Conservation (phyloP, 2,797 vertebrate species). For the Scomberomorus guttatus region DNA sequence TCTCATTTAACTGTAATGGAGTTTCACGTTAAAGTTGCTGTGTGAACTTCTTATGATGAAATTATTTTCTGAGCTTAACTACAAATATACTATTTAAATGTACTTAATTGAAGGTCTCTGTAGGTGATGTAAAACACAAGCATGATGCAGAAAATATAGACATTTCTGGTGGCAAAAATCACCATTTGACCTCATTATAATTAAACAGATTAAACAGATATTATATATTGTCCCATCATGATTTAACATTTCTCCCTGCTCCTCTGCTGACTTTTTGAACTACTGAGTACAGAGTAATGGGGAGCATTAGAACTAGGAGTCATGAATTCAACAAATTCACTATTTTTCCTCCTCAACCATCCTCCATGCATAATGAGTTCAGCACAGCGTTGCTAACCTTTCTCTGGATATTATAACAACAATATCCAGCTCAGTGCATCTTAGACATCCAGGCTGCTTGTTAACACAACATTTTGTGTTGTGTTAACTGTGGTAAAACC, state of each 20-base stretch:
- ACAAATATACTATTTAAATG: neutral
- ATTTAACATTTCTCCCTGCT: too few relatives aligned
- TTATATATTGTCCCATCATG: too few relatives aligned
- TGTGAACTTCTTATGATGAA: neutral
- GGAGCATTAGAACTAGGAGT: neutral
- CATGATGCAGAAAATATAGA: neutral
- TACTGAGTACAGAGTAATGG: neutral
- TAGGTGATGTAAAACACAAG: neutral
- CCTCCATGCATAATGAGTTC: conserved; percentile 17
- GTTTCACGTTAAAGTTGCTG: neutral
- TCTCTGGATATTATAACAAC: conserved; percentile 57
- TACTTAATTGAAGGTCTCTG: neutral
- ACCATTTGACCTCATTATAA: too few relatives aligned
- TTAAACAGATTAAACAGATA: too few relatives aligned
- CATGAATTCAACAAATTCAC: neutral
- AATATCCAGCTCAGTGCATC: conserved; percentile 53
- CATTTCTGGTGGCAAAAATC: too few relatives aligned
- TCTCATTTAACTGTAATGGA: conserved; percentile 1
- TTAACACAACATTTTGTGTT: conserved; percentile 37
- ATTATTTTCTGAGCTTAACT: neutral
- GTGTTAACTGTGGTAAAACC: conserved; percentile 19
- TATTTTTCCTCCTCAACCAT: neutral
- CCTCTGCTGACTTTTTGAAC: too few relatives aligned
- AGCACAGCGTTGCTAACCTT: conserved; percentile 25
- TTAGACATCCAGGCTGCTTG: conserved; percentile 38